Evolutionary conservation across 1,140 invertebrate genomes (phyloP), one percentile per base, ranked within the genome.

Genomic region (Brachionus rubens): DNA sequence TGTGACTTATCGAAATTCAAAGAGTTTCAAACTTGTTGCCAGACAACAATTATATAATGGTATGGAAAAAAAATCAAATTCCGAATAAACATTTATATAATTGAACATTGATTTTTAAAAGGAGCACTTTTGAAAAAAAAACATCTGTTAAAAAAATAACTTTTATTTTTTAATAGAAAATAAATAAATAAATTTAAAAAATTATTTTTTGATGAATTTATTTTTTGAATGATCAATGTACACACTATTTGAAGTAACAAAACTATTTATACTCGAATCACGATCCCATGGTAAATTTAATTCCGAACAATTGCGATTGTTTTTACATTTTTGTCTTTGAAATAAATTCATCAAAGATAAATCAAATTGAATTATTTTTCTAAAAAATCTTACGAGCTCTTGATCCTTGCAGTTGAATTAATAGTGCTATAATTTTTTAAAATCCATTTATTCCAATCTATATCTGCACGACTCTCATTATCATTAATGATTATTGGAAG

Each of bases 371-470:
- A 54, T 54, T 54, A 26, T 54, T 12, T 54, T 54, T 54, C 10
- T 21, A 62, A 36, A 14, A 36, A 62, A 43, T 24, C 59, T 65
- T 43, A 65, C 59, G 59, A 65, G 59, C 59, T 65, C n/a, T 65
- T 65, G 24, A 43, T 65, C 10, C 59, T 16, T 43, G 59, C 36
- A 21, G 59, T 65, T 65, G 59, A 65, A 19, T 43, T 43, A 9
- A 65, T 65, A 43, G 59, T 65, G 40, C 40, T 65, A 24, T 65
- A 24, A 12, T 65, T 65, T 6, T 19, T 65, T 16, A 65, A 65
- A 65, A 41, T 46, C 59, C 59, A 65, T 26, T 43, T 65, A 28
- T 65, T 65, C 59, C 59, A 65, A 43, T 65, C 59, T 19, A 65
- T 65, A 24, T 46, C 41, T 26, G 40, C 33, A 2, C 59, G 59